phyloP scores from a whole-genome alignment of 2,888 invertebrate genomes.

The Coecobrya sp. region DNA sequence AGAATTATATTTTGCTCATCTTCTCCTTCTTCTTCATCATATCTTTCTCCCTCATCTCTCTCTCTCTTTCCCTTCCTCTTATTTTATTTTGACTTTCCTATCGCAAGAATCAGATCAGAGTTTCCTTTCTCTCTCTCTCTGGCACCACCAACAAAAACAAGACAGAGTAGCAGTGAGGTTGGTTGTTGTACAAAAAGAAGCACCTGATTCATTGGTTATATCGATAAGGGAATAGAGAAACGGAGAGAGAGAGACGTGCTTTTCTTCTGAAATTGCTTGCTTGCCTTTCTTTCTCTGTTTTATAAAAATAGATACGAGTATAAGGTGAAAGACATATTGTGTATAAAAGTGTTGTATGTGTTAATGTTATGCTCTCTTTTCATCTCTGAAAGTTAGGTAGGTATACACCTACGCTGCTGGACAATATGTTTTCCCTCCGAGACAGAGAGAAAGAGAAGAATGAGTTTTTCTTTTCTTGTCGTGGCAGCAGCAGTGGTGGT shows the following conservation, averaged over 20 bases:
- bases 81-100: too few relatives aligned
- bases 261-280: not conserved
- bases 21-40: not conserved
- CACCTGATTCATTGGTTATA: not conserved
- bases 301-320: not conserved
- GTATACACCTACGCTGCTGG: not conserved
- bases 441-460: not conserved
- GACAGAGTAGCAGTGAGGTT: not conserved
- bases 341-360: not conserved
- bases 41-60: not conserved
- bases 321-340: conserved; percentile 12
- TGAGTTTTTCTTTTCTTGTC: conserved; percentile 2
- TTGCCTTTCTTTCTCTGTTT: not conserved
- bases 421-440: conserved; percentile 36
- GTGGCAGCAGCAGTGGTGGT: not conserved
- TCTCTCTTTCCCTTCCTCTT: not conserved
- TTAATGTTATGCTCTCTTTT: conserved; percentile 3
- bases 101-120: not conserved
- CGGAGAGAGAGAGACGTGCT: conserved; percentile 24
- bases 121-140: not conserved
- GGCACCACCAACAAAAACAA: too few relatives aligned
- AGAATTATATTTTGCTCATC: not conserved
- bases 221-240: not conserved
- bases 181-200: not conserved
- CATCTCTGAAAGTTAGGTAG: not conserved